Evolutionary conservation across 2,113 vertebrate genomes (phyloP), one percentile per base, ranked within the genome.

Genomic region (Neolamprologus toae): DNA sequence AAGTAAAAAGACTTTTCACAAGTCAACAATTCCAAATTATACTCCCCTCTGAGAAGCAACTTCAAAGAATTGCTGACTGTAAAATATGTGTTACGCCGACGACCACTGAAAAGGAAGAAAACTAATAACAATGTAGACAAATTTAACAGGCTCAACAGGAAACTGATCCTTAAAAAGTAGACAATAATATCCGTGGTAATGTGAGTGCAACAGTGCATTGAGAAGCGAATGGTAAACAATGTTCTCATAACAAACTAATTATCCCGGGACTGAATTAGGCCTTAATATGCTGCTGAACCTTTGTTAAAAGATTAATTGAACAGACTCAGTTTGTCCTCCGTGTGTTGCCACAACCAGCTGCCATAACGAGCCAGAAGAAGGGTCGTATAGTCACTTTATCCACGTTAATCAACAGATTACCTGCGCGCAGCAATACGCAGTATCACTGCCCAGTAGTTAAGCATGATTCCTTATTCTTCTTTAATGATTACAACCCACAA

Each of bases 241-340:
- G 73, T 86, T 76, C 68, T 85, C 87, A 87, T 89, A 85, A 91
- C 78, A 86, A 90, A 89, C 57, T 89, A 85, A 92, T 93, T 91
- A 93, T 85, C 53, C 81, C 9, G 47, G 49, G 76, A 81, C 85
- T 85, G 81, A 93, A 87, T 91, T 84, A 86, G 80, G 80, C 19
- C 23, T 35, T 82, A 87, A 86, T 87, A 84, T 86, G 76, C 68
- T 90, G 81, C 85, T 59, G 80, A 88, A 91, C 89, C 84, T 86
- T 90, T 89, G 88, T 84, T 83, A 84, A 82, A 83, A 84, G 66
- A 88, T 89, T 83, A 86, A 90, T 86, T 90, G 80, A 88, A 87
- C 12, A 12, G 80, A 81, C 73, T 71, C 82, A 35, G 61, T 82
- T 49, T 66, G 57, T 90, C 55, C 76, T 76, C n/a, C 5, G 3